phyloP scores from a whole-genome alignment of 2,888 invertebrate genomes.

The Eupelmus urozonus region DNA sequence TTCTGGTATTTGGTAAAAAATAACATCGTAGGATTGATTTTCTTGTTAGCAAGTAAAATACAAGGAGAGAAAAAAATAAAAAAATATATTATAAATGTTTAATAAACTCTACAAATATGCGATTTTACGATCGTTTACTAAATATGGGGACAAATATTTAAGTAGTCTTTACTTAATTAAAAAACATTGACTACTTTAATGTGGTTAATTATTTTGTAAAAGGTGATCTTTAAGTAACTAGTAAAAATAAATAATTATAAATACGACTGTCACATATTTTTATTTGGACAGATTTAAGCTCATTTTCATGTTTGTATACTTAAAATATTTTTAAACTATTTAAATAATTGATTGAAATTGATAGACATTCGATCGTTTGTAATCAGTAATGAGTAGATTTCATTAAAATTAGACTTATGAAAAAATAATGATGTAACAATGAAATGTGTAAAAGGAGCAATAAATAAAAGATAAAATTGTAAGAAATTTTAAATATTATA shows the following conservation, averaged over 20 bases:
- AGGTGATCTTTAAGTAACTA: no score
- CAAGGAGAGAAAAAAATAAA: neutral
- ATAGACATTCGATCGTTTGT: conserved; percentile 29
- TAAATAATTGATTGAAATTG: neutral
- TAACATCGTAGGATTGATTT: no score
- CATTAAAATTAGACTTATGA: neutral
- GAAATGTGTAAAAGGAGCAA: neutral
- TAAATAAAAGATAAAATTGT: conserved; percentile 47
- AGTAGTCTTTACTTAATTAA: no score
- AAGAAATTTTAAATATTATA: conserved; percentile 47
- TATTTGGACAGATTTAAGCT: no score
- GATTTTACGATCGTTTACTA: conserved; percentile 21
- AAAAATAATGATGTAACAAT: neutral
- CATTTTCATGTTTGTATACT: no score
- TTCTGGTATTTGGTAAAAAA: no score
- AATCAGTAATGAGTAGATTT: neutral
- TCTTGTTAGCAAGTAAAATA: no score
- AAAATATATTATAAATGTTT: neutral
- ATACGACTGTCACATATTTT: no score
- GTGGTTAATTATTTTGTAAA: no score
- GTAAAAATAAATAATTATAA: no score
- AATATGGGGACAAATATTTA: neutral
- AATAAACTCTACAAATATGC: no score
- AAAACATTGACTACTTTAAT: no score
- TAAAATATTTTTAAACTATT: neutral